Evolutionary conservation across 2,797 vertebrate species (phyloP), one percentile per base, ranked within the genome.

Genomic region (Mastacembelus armatus): DNA sequence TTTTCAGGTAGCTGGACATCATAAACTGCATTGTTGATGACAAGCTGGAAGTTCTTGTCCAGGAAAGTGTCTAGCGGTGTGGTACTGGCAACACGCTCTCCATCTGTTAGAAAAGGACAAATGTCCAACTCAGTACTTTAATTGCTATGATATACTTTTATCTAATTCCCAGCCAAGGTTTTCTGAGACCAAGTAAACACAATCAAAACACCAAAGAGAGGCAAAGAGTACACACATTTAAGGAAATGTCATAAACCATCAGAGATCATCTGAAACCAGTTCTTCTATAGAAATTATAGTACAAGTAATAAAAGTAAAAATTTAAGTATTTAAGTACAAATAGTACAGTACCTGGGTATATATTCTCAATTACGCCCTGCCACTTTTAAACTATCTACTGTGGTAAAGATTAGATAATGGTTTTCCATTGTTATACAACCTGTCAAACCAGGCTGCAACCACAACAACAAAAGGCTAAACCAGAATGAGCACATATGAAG

Each of bases 31-130:
- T 90, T 52, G 60, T 98, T 97, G 81, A 99, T 91, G 74, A 94
- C 58, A 38, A 99, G 94, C 71, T 95, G 92, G 65, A 99, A 98
- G 82, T 95, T 93, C 66, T 94, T 94, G 83, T 88, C 92, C 79
- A 99, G 40, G 72, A 99, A 89, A 64, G 92, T 10, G 29, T 94
- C 93, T 79, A 99, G 91, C 35, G 93, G 84, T 0, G 94, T 96
- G 56, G 85, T 84, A 84, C 84, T 77, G 72, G 95, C 92, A 30
- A 98, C 74, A 24, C 79, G 92, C 69, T 63, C 91, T 61, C 96
- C 96, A 59, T 95, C 97, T 99, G 92, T 58, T 78, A 78, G 62
- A 68, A 8, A 30, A 74, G 26, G 9, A 68, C n/a, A 74, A 22
- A 52, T 1, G 12, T 16, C 4, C 32, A 50, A 14, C 14, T 54